Conservation (phyloP, 2,888 invertebrate species). For the Ormia ochracea region DNA sequence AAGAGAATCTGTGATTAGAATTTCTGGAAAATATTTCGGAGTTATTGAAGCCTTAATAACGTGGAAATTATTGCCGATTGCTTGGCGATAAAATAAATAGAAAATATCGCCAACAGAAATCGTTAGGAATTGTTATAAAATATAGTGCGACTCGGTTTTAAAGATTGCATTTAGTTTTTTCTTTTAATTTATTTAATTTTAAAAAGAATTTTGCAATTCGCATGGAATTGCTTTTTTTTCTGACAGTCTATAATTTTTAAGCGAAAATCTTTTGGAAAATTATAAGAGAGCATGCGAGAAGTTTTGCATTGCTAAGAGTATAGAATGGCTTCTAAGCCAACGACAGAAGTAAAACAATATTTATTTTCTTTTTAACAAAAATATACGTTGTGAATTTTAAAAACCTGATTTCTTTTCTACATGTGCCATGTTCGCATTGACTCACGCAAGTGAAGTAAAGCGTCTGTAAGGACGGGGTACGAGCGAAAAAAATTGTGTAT, state of each 20-base stretch:
- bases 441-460: neutral
- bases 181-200: no score
- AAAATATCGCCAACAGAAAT: no score
- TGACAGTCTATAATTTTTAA: neutral
- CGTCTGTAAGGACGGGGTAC: neutral
- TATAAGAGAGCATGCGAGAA: neutral
- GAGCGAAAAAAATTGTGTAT: neutral
- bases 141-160: no score
- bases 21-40: no score
- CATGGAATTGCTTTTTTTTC: neutral
- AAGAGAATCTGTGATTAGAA: no score
- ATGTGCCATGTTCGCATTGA: neutral
- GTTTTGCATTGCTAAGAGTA: neutral
- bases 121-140: no score
- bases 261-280: neutral
- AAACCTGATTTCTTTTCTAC: constrained; percentile 3
- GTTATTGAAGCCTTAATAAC: no score
- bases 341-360: neutral
- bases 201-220: no score
- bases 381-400: constrained; percentile 43
- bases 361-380: constrained; percentile 14
- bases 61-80: no score
- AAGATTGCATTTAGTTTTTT: no score
- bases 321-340: neutral
- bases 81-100: no score